A percentile compares a stretch with the other conserved stretches of the same genome.
Evolutionary conservation across 2,888 invertebrate species (phyloP).

Genomic region (Erynnis tages): DNA sequence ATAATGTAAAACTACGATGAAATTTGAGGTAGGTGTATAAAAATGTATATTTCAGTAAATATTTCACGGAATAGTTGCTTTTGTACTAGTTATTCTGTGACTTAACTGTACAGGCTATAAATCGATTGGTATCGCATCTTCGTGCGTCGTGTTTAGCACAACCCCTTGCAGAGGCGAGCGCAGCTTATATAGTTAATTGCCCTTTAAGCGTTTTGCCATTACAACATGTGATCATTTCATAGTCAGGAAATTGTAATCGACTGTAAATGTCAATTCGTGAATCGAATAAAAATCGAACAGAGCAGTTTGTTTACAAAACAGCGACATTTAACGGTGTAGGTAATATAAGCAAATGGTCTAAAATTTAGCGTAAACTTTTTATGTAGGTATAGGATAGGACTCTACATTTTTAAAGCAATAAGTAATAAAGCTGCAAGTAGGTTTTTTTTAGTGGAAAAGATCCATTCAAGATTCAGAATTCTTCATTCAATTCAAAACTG

Average conservation of each 20-base stretch:
- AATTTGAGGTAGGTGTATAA: too few relatives aligned
- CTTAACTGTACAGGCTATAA: constrained; percentile 52
- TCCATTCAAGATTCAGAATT: too few relatives aligned
- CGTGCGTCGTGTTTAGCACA: constrained; percentile 50
- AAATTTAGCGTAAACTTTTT: too few relatives aligned
- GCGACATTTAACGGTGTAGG: background rate
- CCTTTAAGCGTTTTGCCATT: constrained; percentile 42
- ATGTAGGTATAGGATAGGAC: too few relatives aligned
- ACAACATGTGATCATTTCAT: constrained; percentile 47
- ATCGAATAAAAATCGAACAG: constrained; percentile 15
- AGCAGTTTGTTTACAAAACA: background rate
- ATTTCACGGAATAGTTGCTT: too few relatives aligned
- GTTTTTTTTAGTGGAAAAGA: too few relatives aligned
- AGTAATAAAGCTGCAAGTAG: too few relatives aligned
- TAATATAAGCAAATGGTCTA: background rate
- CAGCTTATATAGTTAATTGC: constrained; percentile 47
- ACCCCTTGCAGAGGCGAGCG: constrained; percentile 46
- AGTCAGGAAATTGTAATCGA: constrained; percentile 34
- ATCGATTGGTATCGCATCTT: constrained; percentile 48
- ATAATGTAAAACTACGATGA: too few relatives aligned
- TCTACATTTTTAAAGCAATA: too few relatives aligned
- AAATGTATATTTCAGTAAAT: too few relatives aligned
- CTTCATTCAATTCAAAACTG: too few relatives aligned
- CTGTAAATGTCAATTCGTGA: constrained; percentile 20
- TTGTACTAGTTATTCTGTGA: constrained; percentile 25